Evolutionary conservation across 2,888 invertebrate species (phyloP).

Genomic region (Callimorpha dominula): DNA sequence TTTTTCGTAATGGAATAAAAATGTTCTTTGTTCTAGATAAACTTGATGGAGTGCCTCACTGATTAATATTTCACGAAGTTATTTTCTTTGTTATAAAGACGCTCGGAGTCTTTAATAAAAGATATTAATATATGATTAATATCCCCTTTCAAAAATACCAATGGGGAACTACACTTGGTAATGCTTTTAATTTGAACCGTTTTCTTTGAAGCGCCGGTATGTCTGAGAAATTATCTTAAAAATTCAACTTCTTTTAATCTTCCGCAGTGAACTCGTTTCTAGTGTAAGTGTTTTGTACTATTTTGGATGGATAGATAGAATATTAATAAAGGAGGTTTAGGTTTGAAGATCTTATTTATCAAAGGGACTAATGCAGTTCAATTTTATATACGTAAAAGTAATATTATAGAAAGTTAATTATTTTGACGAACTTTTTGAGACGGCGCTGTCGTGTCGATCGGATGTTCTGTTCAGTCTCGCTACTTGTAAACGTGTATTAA

Average conservation of each 20-base stretch:
- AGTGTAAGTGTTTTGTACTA: neutral
- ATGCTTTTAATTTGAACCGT: neutral
- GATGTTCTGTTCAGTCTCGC: too few relatives aligned
- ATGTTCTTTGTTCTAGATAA: slow-evolving; percentile 26
- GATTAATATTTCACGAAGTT: slow-evolving; percentile 4
- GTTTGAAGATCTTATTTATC: neutral
- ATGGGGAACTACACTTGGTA: neutral
- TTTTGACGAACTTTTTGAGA: too few relatives aligned
- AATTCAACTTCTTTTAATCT: too few relatives aligned
- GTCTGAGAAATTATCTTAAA: neutral
- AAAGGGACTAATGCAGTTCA: neutral
- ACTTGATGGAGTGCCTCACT: slow-evolving; percentile 13
- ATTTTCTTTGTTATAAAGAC: slow-evolving; percentile 6
- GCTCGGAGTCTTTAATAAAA: neutral
- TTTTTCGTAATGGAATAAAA: neutral
- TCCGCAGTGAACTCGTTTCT: too few relatives aligned
- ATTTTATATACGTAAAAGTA: too few relatives aligned
- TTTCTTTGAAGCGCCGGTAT: neutral
- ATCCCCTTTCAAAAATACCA: neutral
- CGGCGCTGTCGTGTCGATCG: too few relatives aligned
- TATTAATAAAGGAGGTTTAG: neutral
- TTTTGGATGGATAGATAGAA: neutral
- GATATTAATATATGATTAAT: neutral
- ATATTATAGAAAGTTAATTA: too few relatives aligned
- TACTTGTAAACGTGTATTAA: too few relatives aligned